Base-by-base conservation (phyloP, 1,140 invertebrate species). In the Muscidifurax raptorellus region DNA sequence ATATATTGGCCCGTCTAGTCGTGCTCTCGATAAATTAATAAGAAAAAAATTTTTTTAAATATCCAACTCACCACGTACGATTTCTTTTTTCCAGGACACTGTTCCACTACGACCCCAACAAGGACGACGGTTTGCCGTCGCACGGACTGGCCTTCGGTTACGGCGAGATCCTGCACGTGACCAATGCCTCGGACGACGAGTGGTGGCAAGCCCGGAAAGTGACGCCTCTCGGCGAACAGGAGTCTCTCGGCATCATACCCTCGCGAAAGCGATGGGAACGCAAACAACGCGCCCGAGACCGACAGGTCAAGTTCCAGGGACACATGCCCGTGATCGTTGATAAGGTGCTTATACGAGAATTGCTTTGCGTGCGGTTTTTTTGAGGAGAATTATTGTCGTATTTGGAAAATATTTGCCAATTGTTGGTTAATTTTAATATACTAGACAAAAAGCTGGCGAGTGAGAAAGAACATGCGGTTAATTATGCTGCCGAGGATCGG, bases 141-240 rank as follows among this genome's bases (percentile, higher is more conserved):
- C 95, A 98, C 89, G 99, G 99, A 80, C 94, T 99, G 84, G 96
- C 97, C 18, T 99, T 99, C 93, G 95, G 96, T 87, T 99, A 99
- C 91, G 99, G 99, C 13, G 99, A 99, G 91, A 99, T 99, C 88
- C 94, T 99, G 77, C 98, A 99, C 92, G 99, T 99, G 76, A 99
- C 98, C 44, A 99, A 99, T 93, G 98, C 99, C 74, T 98, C 97
- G 85, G 99, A 99, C 93, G 99, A 99, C 92, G 98, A 99, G 92
- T 99, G 99, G 99, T 99, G 99, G 99, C 99, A 99, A 92, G 99
- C 99, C 64, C 95, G 95, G 91, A 95, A 94, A 84, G 94, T 95
- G 40, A 94, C 95, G 80, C 93, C 95, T 92, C 90, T 92, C 18
- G 96, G 93, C 92, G 88, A 89, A 72, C 80, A 85, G 32, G 90